phyloP scores from a whole-genome alignment of 2,797 vertebrate genomes.

The Schizothorax lantsangensis region DNA sequence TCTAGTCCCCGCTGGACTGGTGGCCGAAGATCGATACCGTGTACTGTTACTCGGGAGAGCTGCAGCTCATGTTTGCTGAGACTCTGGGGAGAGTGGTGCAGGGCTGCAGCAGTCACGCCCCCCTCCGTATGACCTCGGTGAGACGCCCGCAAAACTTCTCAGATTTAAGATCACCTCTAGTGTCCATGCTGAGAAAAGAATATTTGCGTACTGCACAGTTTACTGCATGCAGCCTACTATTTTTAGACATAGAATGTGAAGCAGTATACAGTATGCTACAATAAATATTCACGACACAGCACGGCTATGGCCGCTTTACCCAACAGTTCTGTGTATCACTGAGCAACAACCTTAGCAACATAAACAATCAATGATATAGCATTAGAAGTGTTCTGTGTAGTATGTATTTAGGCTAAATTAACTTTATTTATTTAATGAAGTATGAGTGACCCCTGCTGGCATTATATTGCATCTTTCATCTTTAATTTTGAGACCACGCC shows the following conservation, averaged over 20 bases:
- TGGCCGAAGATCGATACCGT: slow-evolving; percentile 96
- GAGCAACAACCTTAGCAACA: no score
- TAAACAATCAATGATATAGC: no score
- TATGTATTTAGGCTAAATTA: no score
- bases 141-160: slow-evolving; percentile 58
- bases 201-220: neutral
- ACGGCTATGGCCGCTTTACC: no score
- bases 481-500: no score
- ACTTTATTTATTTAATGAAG: no score
- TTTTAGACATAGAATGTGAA: neutral
- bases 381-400: no score
- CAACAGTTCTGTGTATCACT: no score
- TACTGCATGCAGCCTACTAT: neutral
- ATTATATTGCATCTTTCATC: no score
- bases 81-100: slow-evolving; percentile 90
- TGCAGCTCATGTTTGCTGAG: slow-evolving; percentile 95
- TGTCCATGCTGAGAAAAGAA: neutral
- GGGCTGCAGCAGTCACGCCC: slow-evolving; percentile 82
- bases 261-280: neutral
- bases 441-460: no score
- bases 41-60: slow-evolving; percentile 94
- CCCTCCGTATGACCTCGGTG: slow-evolving; percentile 91
- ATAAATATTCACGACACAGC: neutral
- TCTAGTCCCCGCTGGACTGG: slow-evolving; percentile 94
- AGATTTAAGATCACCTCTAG: neutral